Evolutionary conservation across 1,140 invertebrate species (phyloP).

Genomic region (Leptoteleia sp.): DNA sequence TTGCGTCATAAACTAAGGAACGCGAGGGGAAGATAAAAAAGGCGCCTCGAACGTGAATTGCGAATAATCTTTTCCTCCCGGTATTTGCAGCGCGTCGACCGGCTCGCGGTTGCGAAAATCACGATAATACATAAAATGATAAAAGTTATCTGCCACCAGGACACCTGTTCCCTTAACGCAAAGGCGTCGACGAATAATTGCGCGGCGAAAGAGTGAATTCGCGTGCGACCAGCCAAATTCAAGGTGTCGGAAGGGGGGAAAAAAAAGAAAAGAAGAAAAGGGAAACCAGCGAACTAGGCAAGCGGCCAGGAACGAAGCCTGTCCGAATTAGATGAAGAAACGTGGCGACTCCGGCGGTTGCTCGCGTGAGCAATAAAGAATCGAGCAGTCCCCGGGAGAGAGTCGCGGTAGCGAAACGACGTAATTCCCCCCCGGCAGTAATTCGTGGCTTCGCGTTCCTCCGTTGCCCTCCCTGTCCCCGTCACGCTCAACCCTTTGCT

Average conservation of each 20-base stretch:
- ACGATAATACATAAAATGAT: conserved; percentile 5
- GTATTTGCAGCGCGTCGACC: background rate
- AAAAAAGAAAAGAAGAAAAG: background rate
- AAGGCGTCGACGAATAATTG: conserved; percentile 16
- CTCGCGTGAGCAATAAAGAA: conserved; percentile 56
- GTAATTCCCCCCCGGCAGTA: conserved; percentile 63
- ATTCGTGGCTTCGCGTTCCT: conserved; percentile 59
- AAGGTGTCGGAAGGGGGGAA: conserved; percentile 2
- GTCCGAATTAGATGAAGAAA: conserved; percentile 6
- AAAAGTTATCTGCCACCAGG: conserved; percentile 18
- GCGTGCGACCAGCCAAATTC: conserved; percentile 8
- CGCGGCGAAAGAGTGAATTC: conserved; percentile 26
- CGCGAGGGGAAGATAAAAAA: conserved; percentile 2
- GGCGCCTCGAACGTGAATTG: background rate
- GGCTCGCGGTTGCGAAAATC: conserved; percentile 19
- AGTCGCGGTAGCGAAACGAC: conserved; percentile 59
- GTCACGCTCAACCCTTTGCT: no score
- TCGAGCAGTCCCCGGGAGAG: conserved; percentile 20
- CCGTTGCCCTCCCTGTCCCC: conserved; percentile 26
- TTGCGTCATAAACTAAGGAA: background rate
- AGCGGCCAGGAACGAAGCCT: background rate
- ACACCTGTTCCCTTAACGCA: conserved; percentile 34
- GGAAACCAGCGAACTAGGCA: no score
- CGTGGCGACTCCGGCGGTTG: background rate
- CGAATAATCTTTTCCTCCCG: background rate